Evolutionary conservation across 2,888 invertebrate genomes (phyloP), one percentile per base, ranked within the genome.

Genomic region (Drosophila ezoana): DNA sequence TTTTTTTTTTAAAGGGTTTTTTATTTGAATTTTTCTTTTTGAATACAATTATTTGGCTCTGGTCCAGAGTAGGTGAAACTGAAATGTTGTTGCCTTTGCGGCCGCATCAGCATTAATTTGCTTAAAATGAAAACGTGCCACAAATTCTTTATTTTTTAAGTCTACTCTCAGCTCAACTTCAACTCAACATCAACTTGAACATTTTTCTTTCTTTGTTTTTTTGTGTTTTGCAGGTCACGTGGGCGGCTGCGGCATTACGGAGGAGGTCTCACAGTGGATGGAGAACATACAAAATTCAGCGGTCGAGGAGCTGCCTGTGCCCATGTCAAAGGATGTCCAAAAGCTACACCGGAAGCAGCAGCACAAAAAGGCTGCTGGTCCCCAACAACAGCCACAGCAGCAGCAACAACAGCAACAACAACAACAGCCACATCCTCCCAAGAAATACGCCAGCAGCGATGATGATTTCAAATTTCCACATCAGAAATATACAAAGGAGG

Each of bases 201-300:
- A 58, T 57, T 65, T 40, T 49, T 20, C 48, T 61, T 56, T 52
- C 44, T 52, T 33, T n/a, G n/a, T n/a, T 45, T 47, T 60, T 44
- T 47, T 52, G 69, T 76, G 73, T 75, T 58, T 83, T 90, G 70
- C 91, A 96, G 97, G 97, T 89, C 96, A 96, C 92, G 95, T 95
- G 48, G 95, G 95, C 59, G 97, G 97, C 32, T 98, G 98, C 91
- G 98, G 98, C 59, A 95, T 97, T 81, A 97, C 95, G 44, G 97
- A 97, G 79, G 96, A 97, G 81, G 95, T 97, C 73, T 95, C 95
- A 77, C 95, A 96, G 89, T 98, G 98, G 98, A 98, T 98, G 98
- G 96, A 97, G 88, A 94, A 94, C 81, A 95, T 98, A 81, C 98
- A 98, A 92, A 95, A 95, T 93, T 95, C 96, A 3, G 96, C 93